Evolutionary conservation across 2,888 invertebrate genomes (phyloP), one percentile per base, ranked within the genome.

Genomic region (Fragum sueziense): DNA sequence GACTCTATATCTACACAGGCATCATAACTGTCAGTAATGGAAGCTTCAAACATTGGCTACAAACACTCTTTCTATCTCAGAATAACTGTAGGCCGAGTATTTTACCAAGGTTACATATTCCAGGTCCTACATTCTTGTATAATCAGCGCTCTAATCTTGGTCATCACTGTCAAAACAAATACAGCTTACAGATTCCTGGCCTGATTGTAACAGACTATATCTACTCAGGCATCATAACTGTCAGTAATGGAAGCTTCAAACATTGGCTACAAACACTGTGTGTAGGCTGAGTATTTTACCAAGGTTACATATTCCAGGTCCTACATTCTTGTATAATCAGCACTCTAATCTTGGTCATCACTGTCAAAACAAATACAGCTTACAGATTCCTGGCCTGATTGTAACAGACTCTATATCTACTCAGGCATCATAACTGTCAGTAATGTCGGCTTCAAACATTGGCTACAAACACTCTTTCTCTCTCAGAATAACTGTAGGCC

Each of bases 161-260:
- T 71, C 72, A 77, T 83, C 83, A 83, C 59, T 83, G 83, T 83
- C 83, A 83, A 47, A 62, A 73, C 65, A 14, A 75, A 76, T 72
- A 73, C 70, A 59, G 71, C 57, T 61, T 72, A 34, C 65, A 78
- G 75, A 81, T 79, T 82, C 65, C 70, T 20, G 34, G 33, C 33
- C 52, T 51, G 59, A 73, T 82, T 73, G 73, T 69, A 74, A 47
- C 62, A 47, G 65, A 47, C 33, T 51, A 71, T 74, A 74, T 74
- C 74, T 34, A 47, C 20, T 27, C 9, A 11, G 51, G 65, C 71
- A 47, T 62, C 20, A 57, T 11, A 31, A 61, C 61, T 61, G 61
- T 31, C 61, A 31, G 25, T 25, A 31, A 11, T 20, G n/a, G 31
- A n/a, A n/a, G n/a, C n/a, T n/a, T n/a, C n/a, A n/a, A n/a, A n/a